Base-by-base conservation (phyloP, 2,888 invertebrate species). In the Cyaniris semiargus region DNA sequence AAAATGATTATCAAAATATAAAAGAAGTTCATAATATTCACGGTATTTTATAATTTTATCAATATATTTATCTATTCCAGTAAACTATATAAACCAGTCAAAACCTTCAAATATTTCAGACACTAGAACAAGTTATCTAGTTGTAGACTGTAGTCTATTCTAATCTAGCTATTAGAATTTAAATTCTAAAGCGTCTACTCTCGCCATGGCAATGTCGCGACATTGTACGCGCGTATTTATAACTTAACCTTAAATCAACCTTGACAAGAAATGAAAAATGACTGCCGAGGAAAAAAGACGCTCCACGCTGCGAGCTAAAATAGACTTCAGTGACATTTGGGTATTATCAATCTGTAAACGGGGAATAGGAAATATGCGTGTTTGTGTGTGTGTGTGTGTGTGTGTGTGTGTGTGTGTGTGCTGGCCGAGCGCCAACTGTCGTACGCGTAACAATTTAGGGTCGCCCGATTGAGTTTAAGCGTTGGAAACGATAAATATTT, bases 191-290 rank as follows among this genome's bases (percentile, higher is more conserved):
- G 27, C 48, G 8, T 44, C 53, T 34, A 70, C 38, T 38, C 71
- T 31, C 70, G 83, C 80, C 84, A 81, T 80, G 81, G 82, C 81
- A 82, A 80, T 80, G 80, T 82, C 82, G 84, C 83, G 81, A 88
- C 87, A 88, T 82, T 82, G 85, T 85, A 84, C 86, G 79, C 81
- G 84, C 81, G 66, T 92, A 93, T 92, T 92, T 90, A 90, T 92
- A 92, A 81, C 88, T 80, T 85, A 91, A 93, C 93, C 93, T 93
- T 92, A 92, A 90, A 92, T 92, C 90, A 90, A 93, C 93, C 93
- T 93, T 93, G 93, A 92, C 93, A 93, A 91, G 90, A 85, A 87
- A 90, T 92, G 91, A 91, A 89, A 90, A 90, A 91, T 90, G 84
- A 85, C 84, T 83, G 86, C 85, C 86, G 84, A 81, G 66, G 76